These are phyloP conservation scores for Malurus leucopterus DNA, from an alignment of 2,797 vertebrate species.

Conservation along the genomic window DNA sequence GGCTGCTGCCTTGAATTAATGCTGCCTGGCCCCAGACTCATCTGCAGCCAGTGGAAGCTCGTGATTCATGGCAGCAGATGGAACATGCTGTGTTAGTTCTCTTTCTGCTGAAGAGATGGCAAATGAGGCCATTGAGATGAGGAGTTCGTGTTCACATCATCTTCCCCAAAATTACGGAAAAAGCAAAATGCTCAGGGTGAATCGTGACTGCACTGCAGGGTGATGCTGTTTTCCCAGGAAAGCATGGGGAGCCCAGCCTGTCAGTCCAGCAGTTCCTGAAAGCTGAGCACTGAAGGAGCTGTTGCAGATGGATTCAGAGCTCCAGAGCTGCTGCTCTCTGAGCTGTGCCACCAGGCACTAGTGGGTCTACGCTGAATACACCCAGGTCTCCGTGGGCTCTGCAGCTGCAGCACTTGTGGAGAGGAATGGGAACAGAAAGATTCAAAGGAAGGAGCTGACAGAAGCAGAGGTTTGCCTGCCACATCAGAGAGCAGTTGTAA, in stretches of 20 bases:
- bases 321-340: background rate
- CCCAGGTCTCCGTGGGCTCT: background rate
- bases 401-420: background rate
- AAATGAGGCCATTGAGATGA: background rate
- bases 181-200: background rate
- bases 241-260: background rate
- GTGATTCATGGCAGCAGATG: background rate
- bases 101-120: background rate
- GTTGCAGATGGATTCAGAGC: background rate
- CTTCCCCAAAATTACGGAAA: background rate
- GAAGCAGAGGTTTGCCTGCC: background rate
- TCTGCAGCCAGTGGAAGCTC: background rate
- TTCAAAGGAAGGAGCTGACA: background rate
- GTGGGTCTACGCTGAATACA: rapidly evolving
- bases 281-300: background rate
- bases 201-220: background rate
- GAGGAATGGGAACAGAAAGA: background rate
- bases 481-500: background rate
- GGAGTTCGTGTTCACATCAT: background rate
- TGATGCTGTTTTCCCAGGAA: background rate
- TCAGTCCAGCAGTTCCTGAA: background rate
- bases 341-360: background rate
- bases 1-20: background rate
- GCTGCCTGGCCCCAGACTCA: background rate
- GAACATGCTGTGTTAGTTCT: background rate